Conservation (phyloP, 2,888 invertebrate species). For the Brenthis ino region DNA sequence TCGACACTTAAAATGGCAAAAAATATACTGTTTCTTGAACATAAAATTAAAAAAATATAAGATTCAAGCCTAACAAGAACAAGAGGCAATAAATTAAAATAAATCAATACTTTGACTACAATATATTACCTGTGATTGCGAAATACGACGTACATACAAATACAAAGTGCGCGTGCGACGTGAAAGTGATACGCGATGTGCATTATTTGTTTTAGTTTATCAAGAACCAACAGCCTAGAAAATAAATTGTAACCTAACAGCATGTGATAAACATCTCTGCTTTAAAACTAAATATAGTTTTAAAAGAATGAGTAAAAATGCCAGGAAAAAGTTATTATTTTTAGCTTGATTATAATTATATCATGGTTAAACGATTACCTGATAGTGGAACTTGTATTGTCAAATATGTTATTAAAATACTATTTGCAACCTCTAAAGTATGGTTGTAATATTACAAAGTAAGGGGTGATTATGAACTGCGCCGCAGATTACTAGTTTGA, state of each 20-base stretch:
- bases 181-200: constrained; percentile 66
- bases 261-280: constrained; percentile 6
- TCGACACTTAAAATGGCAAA: constrained; percentile 6
- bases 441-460: too few relatives aligned
- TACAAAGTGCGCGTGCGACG: constrained; percentile 53
- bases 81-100: constrained; percentile 37
- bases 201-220: constrained; percentile 47
- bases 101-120: constrained; percentile 47
- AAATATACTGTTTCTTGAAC: constrained; percentile 24
- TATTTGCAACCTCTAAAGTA: not conserved
- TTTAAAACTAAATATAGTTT: not conserved
- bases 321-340: too few relatives aligned
- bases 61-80: too few relatives aligned
- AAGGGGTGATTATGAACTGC: too few relatives aligned
- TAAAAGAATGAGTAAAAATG: too few relatives aligned
- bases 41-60: too few relatives aligned
- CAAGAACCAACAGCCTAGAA: constrained; percentile 18
- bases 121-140: constrained; percentile 56
- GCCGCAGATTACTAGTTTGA: too few relatives aligned
- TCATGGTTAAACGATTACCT: too few relatives aligned
- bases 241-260: constrained; percentile 1
- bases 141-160: constrained; percentile 45
- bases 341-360: too few relatives aligned
- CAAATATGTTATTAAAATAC: not conserved
- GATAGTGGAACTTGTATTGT: not conserved